Conservation (phyloP, 1,140 invertebrate species). For the Rhynchophorus ferrugineus region DNA sequence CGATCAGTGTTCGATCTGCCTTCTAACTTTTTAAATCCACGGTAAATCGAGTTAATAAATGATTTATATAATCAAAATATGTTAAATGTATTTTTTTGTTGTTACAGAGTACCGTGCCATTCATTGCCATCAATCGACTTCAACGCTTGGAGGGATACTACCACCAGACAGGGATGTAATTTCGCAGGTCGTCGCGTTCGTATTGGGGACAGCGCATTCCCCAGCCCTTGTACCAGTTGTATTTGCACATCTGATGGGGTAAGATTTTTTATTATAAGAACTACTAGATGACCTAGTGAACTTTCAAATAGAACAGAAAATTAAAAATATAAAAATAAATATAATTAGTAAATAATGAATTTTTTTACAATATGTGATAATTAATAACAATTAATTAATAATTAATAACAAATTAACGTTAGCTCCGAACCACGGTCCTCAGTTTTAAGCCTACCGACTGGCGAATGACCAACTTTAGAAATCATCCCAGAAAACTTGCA, state of each 20-base stretch:
- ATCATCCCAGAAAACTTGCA: no score
- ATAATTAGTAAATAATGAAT: no score
- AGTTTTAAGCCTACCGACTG: no score
- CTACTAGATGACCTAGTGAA: no score
- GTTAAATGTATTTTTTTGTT: not conserved
- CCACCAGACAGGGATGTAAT: constrained; percentile 60
- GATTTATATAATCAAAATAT: no score
- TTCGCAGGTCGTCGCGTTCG: constrained; percentile 67
- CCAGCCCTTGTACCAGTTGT: constrained; percentile 79
- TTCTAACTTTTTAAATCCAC: constrained; percentile 80
- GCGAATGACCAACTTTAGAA: no score
- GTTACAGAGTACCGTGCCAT: constrained; percentile 65
- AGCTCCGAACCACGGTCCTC: no score
- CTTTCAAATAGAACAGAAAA: no score
- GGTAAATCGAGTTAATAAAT: not conserved
- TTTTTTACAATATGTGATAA: no score
- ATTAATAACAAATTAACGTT: no score
- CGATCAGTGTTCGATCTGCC: constrained; percentile 81
- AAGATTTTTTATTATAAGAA: constrained; percentile 44
- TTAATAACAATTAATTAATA: no score
- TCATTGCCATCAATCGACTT: constrained; percentile 72
- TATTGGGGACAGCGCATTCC: constrained; percentile 73
- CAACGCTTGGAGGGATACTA: constrained; percentile 67
- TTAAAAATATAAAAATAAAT: no score
- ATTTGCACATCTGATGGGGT: constrained; percentile 77